Base-by-base conservation (phyloP, 2,113 vertebrate species). In the Verasper variegatus region DNA sequence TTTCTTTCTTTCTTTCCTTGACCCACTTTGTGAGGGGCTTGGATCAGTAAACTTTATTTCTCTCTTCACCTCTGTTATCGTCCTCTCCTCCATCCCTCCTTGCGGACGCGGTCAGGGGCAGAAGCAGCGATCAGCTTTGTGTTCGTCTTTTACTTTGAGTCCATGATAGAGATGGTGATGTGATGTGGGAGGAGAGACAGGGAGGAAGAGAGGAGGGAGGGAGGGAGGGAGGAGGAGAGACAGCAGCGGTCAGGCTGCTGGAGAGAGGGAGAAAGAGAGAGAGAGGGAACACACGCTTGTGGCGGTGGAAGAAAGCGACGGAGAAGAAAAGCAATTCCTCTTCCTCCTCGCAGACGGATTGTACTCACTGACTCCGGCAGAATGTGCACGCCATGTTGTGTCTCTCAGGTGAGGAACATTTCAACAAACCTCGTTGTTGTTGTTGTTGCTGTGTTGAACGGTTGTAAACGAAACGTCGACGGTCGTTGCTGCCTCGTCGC, bases 391-490 rank as follows among this genome's bases (percentile, higher is more conserved):
- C 92, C 84, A 71, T 94, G 93, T 57, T 95, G 94, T 70, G 11
- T 94, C n/a, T 75, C 92, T 55, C 94, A 95, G 94, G 94, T 95
- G 72, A 94, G 94, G 15, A 91, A 74, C 69, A 60, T 7, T 54
- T 54, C 51, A 2, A 31, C 17, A 40, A 0, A 27, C 1, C 42
- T 21, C 31, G 60, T n/a, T n/a, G 37, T 55, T 45, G 31, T 64
- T 57, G 42, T 63, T 64, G 42, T 20, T n/a, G n/a, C n/a, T n/a
- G n/a, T 57, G 24, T 11, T 23, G 13, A 7, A 1, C 20, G 52
- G 52, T 1, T 49, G 20, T 17, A 3, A 5, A 7, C 31, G 31
- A 31, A 31, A 47, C 27, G 71, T 56, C 49, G 63, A 65, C 68
- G 21, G 55, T 58, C 76, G 37, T 35, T 45, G 18, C 9, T 7